Evolutionary conservation across 1,140 invertebrate species (phyloP).

Genomic region (Tetragonula clypearis): DNA sequence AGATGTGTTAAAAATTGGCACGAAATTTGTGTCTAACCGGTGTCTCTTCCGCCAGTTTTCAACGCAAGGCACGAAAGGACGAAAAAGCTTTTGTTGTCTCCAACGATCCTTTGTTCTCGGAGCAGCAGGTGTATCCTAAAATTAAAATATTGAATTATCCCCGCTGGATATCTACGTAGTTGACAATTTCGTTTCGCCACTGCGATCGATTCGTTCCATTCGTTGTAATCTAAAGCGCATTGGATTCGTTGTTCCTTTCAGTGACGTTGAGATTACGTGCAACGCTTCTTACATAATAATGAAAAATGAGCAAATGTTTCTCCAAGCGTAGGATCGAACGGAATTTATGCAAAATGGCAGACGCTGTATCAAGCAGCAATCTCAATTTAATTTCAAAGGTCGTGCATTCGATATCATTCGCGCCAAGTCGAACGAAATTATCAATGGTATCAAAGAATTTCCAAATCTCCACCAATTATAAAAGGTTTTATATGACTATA

Average conservation of each 20-base stretch:
- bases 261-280: not conserved
- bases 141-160: conserved; percentile 24
- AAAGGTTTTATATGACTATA: too few species aligned
- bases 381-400: not conserved
- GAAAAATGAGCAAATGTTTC: not conserved
- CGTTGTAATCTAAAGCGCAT: not conserved
- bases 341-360: not conserved
- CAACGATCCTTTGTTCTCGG: conserved; percentile 24
- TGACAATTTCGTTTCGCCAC: not conserved
- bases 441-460: too few species aligned
- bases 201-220: not conserved
- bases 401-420: not conserved
- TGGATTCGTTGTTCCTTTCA: not conserved
- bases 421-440: not conserved
- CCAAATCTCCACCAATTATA: too few species aligned
- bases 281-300: not conserved
- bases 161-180: not conserved
- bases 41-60: too few species aligned
- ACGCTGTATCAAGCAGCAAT: not conserved
- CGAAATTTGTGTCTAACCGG: not conserved
- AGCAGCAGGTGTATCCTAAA: conserved; percentile 14
- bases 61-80: too few species aligned
- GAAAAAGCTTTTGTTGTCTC: not conserved
- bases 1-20: not conserved
- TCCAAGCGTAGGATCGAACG: not conserved